Conservation (phyloP, 2,113 vertebrate genomes). For the Chloropsis cyanopogon region DNA sequence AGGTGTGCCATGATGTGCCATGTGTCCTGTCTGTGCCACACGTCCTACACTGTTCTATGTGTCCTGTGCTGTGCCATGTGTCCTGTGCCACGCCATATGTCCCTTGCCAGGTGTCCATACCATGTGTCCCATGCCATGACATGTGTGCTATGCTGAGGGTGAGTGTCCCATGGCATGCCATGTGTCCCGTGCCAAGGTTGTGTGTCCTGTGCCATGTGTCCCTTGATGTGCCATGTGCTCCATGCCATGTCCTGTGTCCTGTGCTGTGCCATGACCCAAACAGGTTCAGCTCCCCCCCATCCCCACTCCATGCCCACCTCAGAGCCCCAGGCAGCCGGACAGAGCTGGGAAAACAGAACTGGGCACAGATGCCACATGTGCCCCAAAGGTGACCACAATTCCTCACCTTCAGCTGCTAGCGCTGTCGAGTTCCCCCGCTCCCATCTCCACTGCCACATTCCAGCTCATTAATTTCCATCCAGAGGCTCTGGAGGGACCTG, state of each 20-base stretch:
- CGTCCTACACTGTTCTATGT: too few species aligned
- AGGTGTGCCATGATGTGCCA: not conserved
- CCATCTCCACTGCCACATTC: not conserved
- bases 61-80: not conserved
- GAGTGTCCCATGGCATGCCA: too few species aligned
- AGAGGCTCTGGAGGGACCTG: not conserved
- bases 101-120: too few species aligned
- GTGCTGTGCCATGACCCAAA: not conserved
- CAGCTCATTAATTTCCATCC: slow-evolving; percentile 24
- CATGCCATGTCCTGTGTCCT: too few species aligned
- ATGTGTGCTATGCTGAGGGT: not conserved
- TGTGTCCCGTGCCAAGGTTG: not conserved
- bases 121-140: too few species aligned
- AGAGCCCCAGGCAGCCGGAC: not conserved
- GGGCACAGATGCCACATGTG: accelerated
- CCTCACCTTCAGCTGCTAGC: accelerated
- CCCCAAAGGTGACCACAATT: not conserved
- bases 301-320: not conserved
- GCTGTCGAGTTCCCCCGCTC: accelerated
- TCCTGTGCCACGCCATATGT: too few species aligned
- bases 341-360: not conserved
- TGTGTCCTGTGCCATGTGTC: not conserved
- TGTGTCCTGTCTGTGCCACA: not conserved
- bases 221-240: not conserved
- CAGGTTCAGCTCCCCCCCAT: not conserved